A percentile compares a stretch with the other conserved stretches of the same genome.
phyloP scores from a whole-genome alignment of 1,140 invertebrate species.

The Pogonomyrmex barbatus region DNA sequence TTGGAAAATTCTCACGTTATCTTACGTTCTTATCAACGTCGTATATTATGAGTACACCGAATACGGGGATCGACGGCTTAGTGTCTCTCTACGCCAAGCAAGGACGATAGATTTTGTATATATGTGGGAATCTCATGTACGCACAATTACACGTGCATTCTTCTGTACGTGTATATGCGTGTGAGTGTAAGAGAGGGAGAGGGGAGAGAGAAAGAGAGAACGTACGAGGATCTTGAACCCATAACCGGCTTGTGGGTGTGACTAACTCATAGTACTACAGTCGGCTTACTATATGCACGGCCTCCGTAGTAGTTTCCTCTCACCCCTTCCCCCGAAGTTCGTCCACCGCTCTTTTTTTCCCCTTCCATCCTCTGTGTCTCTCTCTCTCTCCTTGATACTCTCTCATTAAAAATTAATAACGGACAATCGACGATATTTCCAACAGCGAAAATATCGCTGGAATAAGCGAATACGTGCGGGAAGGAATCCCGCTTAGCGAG shows the following conservation, averaged over 20 bases:
- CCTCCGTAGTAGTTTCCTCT: slow-evolving; percentile 75
- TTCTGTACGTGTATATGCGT: slow-evolving; percentile 64
- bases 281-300: slow-evolving; percentile 84
- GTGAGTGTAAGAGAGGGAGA: not conserved
- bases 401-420: slow-evolving; percentile 30
- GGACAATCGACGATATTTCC: slow-evolving; percentile 10
- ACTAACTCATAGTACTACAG: slow-evolving; percentile 86
- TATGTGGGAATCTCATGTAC: slow-evolving; percentile 55
- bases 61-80: not conserved
- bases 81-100: slow-evolving; percentile 56
- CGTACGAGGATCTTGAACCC: slow-evolving; percentile 84
- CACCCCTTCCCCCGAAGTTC: not conserved
- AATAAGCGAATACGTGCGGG: not conserved
- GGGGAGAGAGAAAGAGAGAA: slow-evolving; percentile 29
- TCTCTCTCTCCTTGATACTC: not conserved
- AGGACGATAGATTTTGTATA: slow-evolving; percentile 78
- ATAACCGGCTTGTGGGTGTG: slow-evolving; percentile 83
- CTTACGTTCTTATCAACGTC: slow-evolving; percentile 3
- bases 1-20: slow-evolving; percentile 31
- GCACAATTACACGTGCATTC: slow-evolving; percentile 74
- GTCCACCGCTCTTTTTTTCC: not conserved
- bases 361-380: not conserved
- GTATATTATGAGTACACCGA: not conserved
- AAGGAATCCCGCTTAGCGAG: no score
- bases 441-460: not conserved